phyloP scores from a whole-genome alignment of 2,797 vertebrate species.

The Chaetodon trifasciatus region DNA sequence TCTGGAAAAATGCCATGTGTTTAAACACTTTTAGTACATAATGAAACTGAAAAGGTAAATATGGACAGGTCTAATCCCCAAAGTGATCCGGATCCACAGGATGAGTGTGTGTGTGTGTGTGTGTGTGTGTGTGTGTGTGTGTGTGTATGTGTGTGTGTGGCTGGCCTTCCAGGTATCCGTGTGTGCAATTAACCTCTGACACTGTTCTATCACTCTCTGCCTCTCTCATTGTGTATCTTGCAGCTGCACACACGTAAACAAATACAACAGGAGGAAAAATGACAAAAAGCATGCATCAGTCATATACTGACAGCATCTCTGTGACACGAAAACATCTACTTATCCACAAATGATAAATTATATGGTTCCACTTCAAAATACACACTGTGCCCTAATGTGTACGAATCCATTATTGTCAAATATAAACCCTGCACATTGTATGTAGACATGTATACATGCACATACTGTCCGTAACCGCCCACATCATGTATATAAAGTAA shows the following conservation, averaged over 20 bases:
- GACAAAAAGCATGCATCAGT: not conserved
- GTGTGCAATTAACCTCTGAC: constrained; percentile 38
- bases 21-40: too few relatives aligned
- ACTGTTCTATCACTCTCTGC: not conserved
- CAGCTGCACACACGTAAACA: constrained; percentile 8
- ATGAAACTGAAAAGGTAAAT: too few relatives aligned
- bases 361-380: not conserved
- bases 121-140: too few relatives aligned
- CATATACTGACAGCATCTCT: not conserved
- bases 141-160: not conserved
- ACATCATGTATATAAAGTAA: not conserved
- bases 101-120: too few relatives aligned
- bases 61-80: too few relatives aligned
- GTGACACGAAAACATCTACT: not conserved
- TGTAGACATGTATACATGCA: not conserved
- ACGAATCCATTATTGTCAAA: not conserved
- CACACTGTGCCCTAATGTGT: not conserved
- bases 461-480: not conserved
- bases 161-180: constrained; percentile 21
- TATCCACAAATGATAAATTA: not conserved
- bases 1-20: too few relatives aligned
- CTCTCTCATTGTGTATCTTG: not conserved
- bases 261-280: not conserved
- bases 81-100: too few relatives aligned
- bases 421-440: not conserved